Evolutionary conservation across 92 coral and sea anemone species (phyloP), one percentile per base, ranked within the genome.

Genomic region (Porites lobata): DNA sequence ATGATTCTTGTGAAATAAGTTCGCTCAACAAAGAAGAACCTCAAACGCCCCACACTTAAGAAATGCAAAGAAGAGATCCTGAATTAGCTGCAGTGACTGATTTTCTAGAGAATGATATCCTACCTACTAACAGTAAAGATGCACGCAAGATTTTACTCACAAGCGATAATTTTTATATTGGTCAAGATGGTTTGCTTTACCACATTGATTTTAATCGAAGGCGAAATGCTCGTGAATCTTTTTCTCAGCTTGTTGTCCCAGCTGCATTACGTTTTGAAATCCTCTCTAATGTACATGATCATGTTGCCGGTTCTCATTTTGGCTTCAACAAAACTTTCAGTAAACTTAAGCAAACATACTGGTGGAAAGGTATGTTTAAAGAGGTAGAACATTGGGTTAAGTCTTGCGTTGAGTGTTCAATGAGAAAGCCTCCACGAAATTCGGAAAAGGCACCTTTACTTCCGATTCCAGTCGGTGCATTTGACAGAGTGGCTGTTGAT

Each of bases 341-440:
- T 47, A 90, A 90, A 22, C 53, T 90, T 29, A 65, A 83, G 29
- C 29, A 26, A 26, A 26, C 2, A 26, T 26, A 26, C 29, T 26
- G 29, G 29, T 91, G 89, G 92, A 26, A 72, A 20, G 91, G 91
- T 13, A 91, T 91, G 92, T 91, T 80, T 22, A 79, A 86, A 38
- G 91, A 86, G 26, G 47, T 73, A 26, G 29, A 26, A 26, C 29
- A 26, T 26, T 26, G 29, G 29, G 29, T 26, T 26, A 26, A 26
- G 29, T 1, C 29, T 26, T 26, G 29, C 29, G 29, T 26, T 26
- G 29, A 26, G 29, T 26, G 29, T 26, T 26, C 29, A 26, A 26
- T 26, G 29, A 26, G 29, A 26, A 26, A 26, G 29, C 2, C 29
- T 26, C 29, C 29, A 26, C 29, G 29, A 26, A 26, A 26, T 26